A percentile compares a stretch with the other conserved stretches of the same genome.
Conservation (phyloP, 2,113 vertebrate genomes). For the Colaptes auratus region DNA sequence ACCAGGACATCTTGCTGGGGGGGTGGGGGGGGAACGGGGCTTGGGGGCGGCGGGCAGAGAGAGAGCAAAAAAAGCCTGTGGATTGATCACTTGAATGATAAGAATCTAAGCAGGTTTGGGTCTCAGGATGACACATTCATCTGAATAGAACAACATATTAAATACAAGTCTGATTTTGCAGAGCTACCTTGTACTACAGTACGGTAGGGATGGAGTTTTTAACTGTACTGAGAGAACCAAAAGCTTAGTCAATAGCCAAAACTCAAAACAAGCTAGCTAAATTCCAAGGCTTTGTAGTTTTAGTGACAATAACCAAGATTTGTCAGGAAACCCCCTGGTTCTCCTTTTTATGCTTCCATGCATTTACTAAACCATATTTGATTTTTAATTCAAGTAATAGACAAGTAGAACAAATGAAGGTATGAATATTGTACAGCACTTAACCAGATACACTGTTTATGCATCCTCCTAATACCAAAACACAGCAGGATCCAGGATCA, state of each 20-base stretch:
- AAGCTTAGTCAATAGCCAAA: not conserved
- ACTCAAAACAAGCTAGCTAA: not conserved
- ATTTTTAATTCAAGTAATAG: not conserved
- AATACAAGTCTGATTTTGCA: not conserved
- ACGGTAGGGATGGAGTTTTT: not conserved
- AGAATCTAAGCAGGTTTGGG: not conserved
- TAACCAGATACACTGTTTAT: not conserved
- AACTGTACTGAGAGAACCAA: not conserved
- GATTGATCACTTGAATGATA: not conserved
- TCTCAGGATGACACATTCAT: accelerated
- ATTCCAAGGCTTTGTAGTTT: not conserved
- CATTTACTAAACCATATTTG: not conserved
- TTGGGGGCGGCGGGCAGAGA: no score
- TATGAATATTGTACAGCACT: not conserved
- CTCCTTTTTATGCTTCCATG: not conserved
- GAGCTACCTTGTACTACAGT: not conserved
- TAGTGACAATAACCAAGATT: not conserved
- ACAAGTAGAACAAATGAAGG: not conserved
- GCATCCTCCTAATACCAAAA: not conserved
- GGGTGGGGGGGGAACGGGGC: no score
- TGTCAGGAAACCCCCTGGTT: not conserved
- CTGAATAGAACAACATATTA: not conserved
- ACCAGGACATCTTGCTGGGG: not conserved
- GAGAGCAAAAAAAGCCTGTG: accelerated
- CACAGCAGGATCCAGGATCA: accelerated